Conservation (phyloP, 2,113 vertebrate species). For the Saimiri boliviensis region DNA sequence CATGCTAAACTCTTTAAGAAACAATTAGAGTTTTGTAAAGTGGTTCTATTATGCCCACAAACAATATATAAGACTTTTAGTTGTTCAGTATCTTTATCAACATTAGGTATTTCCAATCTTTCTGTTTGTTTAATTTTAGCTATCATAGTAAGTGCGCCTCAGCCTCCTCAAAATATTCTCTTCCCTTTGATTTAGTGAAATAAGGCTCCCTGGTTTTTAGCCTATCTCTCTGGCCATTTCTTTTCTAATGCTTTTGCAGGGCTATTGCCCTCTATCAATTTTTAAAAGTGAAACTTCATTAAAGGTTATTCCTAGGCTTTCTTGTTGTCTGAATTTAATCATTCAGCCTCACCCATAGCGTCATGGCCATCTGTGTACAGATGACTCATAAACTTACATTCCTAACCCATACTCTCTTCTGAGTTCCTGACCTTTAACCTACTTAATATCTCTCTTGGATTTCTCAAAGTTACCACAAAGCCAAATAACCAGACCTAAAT, state of each 20-base stretch:
- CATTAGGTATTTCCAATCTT: neutral
- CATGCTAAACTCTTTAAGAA: neutral
- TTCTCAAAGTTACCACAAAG: neutral
- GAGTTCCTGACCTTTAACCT: neutral
- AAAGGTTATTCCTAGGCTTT: neutral
- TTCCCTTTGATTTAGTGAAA: neutral
- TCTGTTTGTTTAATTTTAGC: neutral
- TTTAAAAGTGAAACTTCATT: neutral
- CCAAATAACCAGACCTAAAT: neutral
- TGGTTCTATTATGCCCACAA: neutral
- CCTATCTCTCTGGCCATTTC: neutral
- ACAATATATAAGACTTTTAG: neutral
- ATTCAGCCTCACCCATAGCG: neutral
- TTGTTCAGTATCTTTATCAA: neutral
- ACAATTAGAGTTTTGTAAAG: neutral
- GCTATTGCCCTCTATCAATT: neutral
- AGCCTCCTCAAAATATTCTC: neutral
- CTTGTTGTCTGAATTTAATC: neutral
- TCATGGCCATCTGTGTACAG: neutral
- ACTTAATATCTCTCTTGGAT: neutral
- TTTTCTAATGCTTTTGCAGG: neutral
- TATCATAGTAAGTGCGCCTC: neutral
- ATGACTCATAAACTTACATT: neutral
- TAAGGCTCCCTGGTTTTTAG: neutral
- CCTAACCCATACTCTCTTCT: neutral